phyloP scores from a whole-genome alignment of 2,797 vertebrate genomes.

The Coreius guichenoti region DNA sequence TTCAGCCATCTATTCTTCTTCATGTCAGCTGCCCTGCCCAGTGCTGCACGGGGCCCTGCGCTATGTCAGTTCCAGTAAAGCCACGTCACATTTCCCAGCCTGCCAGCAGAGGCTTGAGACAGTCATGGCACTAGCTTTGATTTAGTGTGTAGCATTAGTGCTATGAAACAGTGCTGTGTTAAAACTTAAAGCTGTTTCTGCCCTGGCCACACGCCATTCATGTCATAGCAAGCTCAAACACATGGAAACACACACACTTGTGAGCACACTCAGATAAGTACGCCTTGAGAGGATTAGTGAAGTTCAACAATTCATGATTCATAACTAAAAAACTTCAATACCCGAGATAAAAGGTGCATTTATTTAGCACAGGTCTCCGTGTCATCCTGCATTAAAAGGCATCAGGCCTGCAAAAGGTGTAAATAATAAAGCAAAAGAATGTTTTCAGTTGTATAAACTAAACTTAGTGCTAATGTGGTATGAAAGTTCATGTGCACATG shows the following conservation, averaged over 20 bases:
- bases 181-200: constrained; percentile 31
- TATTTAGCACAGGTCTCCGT: not conserved
- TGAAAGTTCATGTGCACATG: not conserved
- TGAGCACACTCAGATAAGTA: constrained; percentile 6
- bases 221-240: constrained; percentile 8
- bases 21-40: constrained; percentile 9
- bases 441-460: not conserved
- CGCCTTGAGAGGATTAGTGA: constrained; percentile 14
- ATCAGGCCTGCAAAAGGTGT: not conserved
- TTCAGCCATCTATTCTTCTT: not conserved
- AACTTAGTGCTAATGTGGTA: not conserved
- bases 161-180: constrained; percentile 47
- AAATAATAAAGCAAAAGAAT: not conserved
- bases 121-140: constrained; percentile 39
- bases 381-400: not conserved
- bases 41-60: not conserved
- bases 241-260: not conserved
- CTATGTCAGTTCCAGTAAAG: constrained; percentile 45
- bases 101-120: constrained; percentile 26
- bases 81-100: constrained; percentile 37
- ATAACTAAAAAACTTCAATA: not conserved
- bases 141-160: constrained; percentile 49
- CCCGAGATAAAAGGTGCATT: constrained; percentile 1
- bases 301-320: not conserved
- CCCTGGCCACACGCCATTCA: not conserved